Evolutionary conservation across 2,888 invertebrate species (phyloP).

Genomic region (Phalangium opilio): DNA sequence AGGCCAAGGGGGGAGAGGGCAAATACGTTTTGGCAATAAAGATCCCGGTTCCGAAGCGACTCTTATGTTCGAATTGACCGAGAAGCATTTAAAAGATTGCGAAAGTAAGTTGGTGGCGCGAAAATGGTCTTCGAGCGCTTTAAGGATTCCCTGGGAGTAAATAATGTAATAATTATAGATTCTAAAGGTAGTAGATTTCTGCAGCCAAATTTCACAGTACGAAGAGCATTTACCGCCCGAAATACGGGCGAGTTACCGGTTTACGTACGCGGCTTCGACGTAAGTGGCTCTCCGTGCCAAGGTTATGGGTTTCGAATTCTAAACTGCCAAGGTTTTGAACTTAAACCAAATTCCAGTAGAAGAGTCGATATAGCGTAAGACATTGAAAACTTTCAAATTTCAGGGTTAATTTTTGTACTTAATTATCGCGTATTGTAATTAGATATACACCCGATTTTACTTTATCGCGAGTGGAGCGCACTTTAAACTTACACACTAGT

Average conservation of each 20-base stretch:
- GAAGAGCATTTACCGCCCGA: constrained; percentile 62
- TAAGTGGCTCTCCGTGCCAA: constrained; percentile 50
- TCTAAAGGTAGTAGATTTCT: constrained; percentile 25
- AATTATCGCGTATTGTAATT: constrained; percentile 7
- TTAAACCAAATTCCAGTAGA: constrained; percentile 53
- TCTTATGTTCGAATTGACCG: constrained; percentile 63
- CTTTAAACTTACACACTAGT: constrained; percentile 35
- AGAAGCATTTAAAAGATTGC: constrained; percentile 45
- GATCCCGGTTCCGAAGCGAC: constrained; percentile 58
- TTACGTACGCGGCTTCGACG: constrained; percentile 48
- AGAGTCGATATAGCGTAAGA: constrained; percentile 59
- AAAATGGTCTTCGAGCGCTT: no score
- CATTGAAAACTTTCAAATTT: neutral
- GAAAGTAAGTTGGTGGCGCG: constrained; percentile 41
- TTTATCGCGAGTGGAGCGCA: constrained; percentile 50
- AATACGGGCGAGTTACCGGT: constrained; percentile 87
- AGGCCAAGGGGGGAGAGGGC: constrained; percentile 69
- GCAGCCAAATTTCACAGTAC: constrained; percentile 52
- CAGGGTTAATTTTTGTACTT: no score
- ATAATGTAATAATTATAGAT: no score
- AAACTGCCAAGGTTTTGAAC: constrained; percentile 53
- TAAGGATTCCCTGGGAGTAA: no score
- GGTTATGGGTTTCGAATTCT: constrained; percentile 63
- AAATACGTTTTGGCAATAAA: constrained; percentile 75
- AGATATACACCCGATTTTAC: constrained; percentile 75